phyloP scores from a whole-genome alignment of 2,888 invertebrate species.

The Drosophila eohydei region DNA sequence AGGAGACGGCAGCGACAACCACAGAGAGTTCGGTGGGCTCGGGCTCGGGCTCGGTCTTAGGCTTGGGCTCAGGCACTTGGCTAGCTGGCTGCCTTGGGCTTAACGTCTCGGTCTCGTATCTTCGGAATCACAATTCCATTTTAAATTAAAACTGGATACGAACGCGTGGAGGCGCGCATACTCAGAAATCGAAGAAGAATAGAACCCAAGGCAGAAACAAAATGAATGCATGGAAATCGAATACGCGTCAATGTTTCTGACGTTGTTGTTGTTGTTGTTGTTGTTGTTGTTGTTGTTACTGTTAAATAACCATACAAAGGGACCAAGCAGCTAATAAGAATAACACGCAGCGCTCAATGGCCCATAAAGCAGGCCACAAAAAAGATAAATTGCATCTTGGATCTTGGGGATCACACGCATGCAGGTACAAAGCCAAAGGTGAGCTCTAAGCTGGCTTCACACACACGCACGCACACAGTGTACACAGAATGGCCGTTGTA shows the following conservation, averaged over 20 bases:
- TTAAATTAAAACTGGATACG: conserved; percentile 72
- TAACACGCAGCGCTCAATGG: conserved; percentile 73
- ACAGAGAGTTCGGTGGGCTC: conserved; percentile 14
- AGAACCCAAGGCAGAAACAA: conserved; percentile 38
- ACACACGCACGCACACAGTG: conserved; percentile 18
- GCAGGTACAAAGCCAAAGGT: conserved; percentile 17
- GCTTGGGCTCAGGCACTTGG: not conserved
- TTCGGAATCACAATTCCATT: conserved; percentile 78
- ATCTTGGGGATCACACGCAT: conserved; percentile 72
- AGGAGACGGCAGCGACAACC: conserved; percentile 24
- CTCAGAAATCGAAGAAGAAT: conserved; percentile 35
- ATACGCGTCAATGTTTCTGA: conserved; percentile 38
- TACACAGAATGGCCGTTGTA: conserved; percentile 66
- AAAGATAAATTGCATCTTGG: conserved; percentile 82
- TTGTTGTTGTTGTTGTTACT: conserved; percentile 31
- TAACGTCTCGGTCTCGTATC: conserved; percentile 64
- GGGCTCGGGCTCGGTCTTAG: not conserved
- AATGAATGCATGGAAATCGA: conserved; percentile 66
- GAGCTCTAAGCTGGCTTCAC: conserved; percentile 3
- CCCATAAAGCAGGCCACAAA: conserved; percentile 82
- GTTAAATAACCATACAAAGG: conserved; percentile 57
- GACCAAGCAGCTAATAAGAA: conserved; percentile 63
- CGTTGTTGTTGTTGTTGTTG: conserved; percentile 26
- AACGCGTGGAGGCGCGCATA: conserved; percentile 50
- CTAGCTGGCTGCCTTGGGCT: conserved; percentile 21